phyloP scores from a whole-genome alignment of 2,797 vertebrate genomes.

The Echiichthys vipera region DNA sequence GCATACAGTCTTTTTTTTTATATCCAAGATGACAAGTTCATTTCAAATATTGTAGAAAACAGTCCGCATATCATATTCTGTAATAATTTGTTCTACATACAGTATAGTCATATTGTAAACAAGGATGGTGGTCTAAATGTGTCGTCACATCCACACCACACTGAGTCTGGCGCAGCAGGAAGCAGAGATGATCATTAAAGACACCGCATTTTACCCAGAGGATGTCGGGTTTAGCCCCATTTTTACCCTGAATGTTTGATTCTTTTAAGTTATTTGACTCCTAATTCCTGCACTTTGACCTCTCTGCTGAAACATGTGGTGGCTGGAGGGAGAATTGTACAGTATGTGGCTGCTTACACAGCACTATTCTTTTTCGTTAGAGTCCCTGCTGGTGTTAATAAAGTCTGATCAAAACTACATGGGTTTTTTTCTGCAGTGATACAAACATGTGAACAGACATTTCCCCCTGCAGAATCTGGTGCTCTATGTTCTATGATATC shows the following conservation, averaged over 20 bases:
- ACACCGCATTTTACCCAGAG: slow-evolving; percentile 5
- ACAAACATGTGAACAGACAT: neutral
- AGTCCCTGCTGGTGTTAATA: neutral
- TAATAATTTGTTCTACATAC: neutral
- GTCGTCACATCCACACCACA: too few relatives aligned
- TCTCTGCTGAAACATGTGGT: slow-evolving; percentile 19
- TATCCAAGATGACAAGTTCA: neutral
- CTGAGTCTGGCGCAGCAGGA: slow-evolving; percentile 6
- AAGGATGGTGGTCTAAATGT: neutral
- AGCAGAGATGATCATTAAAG: slow-evolving; percentile 43
- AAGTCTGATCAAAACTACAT: neutral
- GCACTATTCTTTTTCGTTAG: neutral
- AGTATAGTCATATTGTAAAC: neutral
- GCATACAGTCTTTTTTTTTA: neutral
- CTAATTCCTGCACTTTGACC: neutral
- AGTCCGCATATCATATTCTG: neutral
- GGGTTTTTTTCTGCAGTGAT: slow-evolving; percentile 3
- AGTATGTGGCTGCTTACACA: neutral
- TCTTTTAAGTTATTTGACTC: slow-evolving; percentile 44
- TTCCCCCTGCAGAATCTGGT: neutral
- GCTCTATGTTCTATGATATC: neutral
- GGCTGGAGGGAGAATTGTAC: neutral
- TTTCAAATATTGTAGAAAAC: neutral
- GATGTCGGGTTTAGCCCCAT: slow-evolving; percentile 10
- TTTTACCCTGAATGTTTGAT: slow-evolving; percentile 36